Evolutionary conservation across 2,797 vertebrate genomes (phyloP), one percentile per base, ranked within the genome.

Genomic region (Taenioides sp.): DNA sequence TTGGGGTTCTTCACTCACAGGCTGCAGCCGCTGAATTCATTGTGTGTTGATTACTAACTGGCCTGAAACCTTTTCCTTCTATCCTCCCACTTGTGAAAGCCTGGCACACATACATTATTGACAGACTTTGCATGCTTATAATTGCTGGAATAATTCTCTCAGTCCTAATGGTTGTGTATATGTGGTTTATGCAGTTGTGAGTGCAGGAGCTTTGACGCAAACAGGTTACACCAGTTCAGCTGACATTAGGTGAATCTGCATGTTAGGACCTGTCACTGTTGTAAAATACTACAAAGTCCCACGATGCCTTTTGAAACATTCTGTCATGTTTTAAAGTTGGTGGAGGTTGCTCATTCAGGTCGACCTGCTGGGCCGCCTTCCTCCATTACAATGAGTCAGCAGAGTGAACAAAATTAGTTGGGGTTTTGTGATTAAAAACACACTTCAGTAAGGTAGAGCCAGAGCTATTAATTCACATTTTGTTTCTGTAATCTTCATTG

Each of bases 1-100:
- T 85, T 49, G 23, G 80, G 83, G 77, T 82, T 86, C 87, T 82
- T 87, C 87, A 79, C 81, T 84, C 78, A 78, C 80, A 74, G 75
- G 84, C 85, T 83, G 74, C 88, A 78, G 74, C 80, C 88, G 62
- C 80, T 79, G 75, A 72, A 89, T 91, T 89, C 90, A 88, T 87
- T 90, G 89, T 89, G 86, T 85, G 82, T 89, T 86, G 86, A 90
- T 92, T 89, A 82, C 84, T 83, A 84, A 87, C 75, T 27, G 57
- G 34, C 70, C 82, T 67, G 69, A 88, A 86, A 79, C 79, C 77
- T 77, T 84, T 86, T 72, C 83, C 73, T 54, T 80, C 75, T 12
- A 72, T 82, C 80, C 78, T 50, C 81, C 86, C 83, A 82, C 74
- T 84, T 61, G 59, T 80, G 67, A 66, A 40, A 68, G 63, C 74